phyloP scores from a whole-genome alignment of 2,113 vertebrate species.

The Capreolus pygargus region DNA sequence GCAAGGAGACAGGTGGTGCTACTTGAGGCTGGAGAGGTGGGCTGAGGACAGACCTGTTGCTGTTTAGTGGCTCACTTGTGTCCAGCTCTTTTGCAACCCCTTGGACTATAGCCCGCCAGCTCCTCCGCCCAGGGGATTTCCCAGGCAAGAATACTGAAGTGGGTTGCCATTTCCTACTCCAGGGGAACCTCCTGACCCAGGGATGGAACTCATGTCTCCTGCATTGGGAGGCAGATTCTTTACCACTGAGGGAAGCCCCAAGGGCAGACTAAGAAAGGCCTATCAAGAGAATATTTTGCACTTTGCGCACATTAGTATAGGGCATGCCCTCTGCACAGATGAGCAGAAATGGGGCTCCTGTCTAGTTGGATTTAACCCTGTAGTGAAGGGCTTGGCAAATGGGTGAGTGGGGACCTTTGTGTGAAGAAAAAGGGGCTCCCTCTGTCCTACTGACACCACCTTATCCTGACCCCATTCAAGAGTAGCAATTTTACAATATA shows the following conservation, averaged over 20 bases:
- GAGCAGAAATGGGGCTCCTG: not conserved
- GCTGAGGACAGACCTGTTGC: not conserved
- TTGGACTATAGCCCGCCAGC: not conserved
- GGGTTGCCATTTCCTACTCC: not conserved
- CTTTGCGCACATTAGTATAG: not conserved
- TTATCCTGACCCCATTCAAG: not conserved
- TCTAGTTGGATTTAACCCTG: not conserved
- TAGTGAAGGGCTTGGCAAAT: not conserved
- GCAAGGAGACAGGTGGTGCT: not conserved
- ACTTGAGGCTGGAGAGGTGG: not conserved
- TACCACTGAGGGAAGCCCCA: not conserved
- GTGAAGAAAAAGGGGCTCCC: not conserved
- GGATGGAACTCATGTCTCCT: not conserved
- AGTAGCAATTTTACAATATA: not conserved
- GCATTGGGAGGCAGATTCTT: not conserved
- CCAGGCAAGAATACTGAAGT: not conserved
- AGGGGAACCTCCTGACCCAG: not conserved
- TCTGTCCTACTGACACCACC: not conserved
- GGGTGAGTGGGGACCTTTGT: not conserved
- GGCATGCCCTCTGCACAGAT: not conserved
- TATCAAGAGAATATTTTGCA: not conserved
- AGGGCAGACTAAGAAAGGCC: too few relatives aligned
- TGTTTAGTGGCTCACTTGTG: not conserved
- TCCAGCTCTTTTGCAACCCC: not conserved
- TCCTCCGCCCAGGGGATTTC: not conserved